Percentiles rank a stretch among this genome's conserved stretches.
Conservation (phyloP, 2,797 vertebrate species). For the Sebastes jordani region DNA sequence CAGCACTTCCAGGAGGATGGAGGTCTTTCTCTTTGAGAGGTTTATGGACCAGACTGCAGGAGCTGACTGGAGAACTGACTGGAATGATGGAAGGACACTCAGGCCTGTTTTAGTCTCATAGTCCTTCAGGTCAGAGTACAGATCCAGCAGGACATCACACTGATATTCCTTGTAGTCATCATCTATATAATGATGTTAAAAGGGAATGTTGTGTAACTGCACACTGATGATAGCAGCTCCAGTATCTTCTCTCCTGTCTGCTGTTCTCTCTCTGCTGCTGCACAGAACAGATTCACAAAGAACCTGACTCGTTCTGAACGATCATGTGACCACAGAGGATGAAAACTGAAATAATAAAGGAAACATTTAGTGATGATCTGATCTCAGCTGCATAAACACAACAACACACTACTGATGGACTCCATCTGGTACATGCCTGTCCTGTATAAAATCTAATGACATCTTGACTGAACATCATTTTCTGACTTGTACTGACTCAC, state of each 20-base stretch:
- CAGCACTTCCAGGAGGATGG: conserved; percentile 43
- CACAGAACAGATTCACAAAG: not conserved
- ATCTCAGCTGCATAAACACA: too few relatives aligned
- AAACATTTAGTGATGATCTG: too few relatives aligned
- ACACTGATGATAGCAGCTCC: not conserved
- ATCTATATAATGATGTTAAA: too few relatives aligned
- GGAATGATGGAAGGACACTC: not conserved
- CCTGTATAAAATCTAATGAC: too few relatives aligned
- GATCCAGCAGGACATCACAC: not conserved
- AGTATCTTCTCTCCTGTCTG: not conserved
- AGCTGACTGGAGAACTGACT: not conserved
- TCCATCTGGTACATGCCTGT: too few relatives aligned
- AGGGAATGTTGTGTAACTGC: not conserved
- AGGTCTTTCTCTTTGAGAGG: conserved; percentile 43
- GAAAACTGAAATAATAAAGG: not conserved
- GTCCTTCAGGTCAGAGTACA: not conserved
- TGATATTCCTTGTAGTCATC: too few relatives aligned
- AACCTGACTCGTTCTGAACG: not conserved
- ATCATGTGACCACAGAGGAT: not conserved
- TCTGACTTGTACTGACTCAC: too few relatives aligned
- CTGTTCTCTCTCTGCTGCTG: not conserved
- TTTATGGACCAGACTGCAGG: not conserved
- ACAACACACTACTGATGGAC: too few relatives aligned
- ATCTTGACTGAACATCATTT: too few relatives aligned
- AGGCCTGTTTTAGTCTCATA: not conserved